Evolutionary conservation across 2,113 vertebrate genomes (phyloP).

Genomic region (Ophthalmolycus amberensis): DNA sequence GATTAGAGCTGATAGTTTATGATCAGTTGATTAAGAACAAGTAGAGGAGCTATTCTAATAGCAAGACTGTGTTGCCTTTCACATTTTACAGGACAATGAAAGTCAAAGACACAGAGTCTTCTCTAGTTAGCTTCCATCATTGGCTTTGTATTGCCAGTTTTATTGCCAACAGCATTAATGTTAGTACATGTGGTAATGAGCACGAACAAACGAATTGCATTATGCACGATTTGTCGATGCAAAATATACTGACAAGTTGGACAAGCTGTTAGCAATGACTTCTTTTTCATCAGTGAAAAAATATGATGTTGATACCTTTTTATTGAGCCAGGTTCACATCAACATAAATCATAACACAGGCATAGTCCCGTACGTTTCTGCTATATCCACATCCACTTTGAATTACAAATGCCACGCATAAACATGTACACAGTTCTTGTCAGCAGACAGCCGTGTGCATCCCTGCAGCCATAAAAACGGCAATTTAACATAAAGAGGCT

Average conservation of each 20-base stretch:
- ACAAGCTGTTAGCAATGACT: constrained; percentile 43
- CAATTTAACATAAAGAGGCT: constrained; percentile 73
- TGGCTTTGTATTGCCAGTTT: constrained; percentile 63
- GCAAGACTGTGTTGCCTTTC: constrained; percentile 44
- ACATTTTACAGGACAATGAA: constrained; percentile 75
- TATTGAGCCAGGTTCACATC: constrained; percentile 34
- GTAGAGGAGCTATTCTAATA: constrained; percentile 53
- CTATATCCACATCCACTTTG: constrained; percentile 21
- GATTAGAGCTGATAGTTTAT: constrained; percentile 58
- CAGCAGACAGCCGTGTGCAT: constrained; percentile 44
- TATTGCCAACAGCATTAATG: constrained; percentile 66
- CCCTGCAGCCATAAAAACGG: constrained; percentile 62
- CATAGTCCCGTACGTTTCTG: constrained; percentile 29
- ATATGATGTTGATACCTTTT: constrained; percentile 40
- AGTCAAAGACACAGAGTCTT: constrained; percentile 35
- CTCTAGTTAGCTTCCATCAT: constrained; percentile 34
- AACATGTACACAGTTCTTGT: constrained; percentile 43
- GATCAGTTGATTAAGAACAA: constrained; percentile 66
- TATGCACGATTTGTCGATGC: constrained; percentile 40
- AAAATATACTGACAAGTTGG: constrained; percentile 43
- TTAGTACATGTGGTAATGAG: constrained; percentile 49
- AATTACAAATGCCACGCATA: constrained; percentile 46
- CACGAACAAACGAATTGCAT: constrained; percentile 54
- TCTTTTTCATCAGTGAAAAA: constrained; percentile 39
- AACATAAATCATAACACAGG: constrained; percentile 49